These are phyloP conservation scores for Agrotis puta DNA, from an alignment of 2,888 invertebrate genomes.

Conservation along the genomic window DNA sequence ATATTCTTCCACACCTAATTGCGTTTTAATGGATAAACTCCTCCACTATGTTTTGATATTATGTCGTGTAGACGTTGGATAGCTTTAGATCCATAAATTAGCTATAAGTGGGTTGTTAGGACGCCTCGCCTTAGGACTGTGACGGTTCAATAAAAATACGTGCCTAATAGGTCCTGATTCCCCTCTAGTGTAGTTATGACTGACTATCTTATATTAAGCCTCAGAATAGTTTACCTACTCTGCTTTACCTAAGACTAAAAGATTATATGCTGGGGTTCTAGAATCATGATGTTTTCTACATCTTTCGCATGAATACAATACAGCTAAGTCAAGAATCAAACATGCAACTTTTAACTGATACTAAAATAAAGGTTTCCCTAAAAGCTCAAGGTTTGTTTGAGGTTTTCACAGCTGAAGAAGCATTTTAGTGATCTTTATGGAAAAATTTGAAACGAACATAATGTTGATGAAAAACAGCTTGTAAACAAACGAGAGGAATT, in stretches of 20 bases:
- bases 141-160: constrained; percentile 49
- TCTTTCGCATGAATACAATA: too few relatives aligned
- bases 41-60: constrained; percentile 18
- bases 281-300: too few relatives aligned
- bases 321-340: constrained; percentile 28
- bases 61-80: constrained; percentile 22
- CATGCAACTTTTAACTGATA: background rate
- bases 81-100: constrained; percentile 57
- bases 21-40: constrained; percentile 55
- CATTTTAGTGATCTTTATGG: background rate
- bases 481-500: background rate
- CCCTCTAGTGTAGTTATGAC: background rate
- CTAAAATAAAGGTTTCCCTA: constrained; percentile 13
- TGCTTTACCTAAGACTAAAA: background rate
- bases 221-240: background rate
- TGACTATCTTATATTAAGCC: background rate
- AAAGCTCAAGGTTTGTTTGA: background rate
- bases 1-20: constrained; percentile 43
- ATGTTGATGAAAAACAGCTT: background rate
- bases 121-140: constrained; percentile 42
- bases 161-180: constrained; percentile 21
- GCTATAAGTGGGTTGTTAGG: constrained; percentile 53
- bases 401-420: background rate
- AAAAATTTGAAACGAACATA: background rate
- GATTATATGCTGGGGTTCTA: background rate